Base-by-base conservation (phyloP, 1,140 invertebrate genomes). In the Drosophila punjabiensis region DNA sequence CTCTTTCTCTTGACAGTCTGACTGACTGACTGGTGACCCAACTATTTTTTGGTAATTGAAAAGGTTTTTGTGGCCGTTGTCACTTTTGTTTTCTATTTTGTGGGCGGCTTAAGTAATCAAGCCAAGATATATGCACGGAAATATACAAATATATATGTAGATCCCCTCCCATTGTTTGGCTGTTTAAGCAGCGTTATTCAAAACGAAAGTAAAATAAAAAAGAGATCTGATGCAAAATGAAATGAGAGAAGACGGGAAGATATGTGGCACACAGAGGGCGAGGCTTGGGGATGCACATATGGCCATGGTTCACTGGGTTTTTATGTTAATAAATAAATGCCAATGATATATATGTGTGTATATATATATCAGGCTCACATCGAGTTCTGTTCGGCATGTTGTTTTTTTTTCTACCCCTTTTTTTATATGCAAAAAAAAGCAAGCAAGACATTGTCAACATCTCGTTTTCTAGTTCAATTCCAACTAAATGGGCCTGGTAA, bases 401-500 rank as follows among this genome's bases (percentile, higher is more conserved):
- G 8, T n/a, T 43, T 11, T 20, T 56, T 39, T 39, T 10, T 10
- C 33, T 13, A 24, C 20, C 47, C 33, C 13, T 33, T 50, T 35
- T 52, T 65, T 30, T 63, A 55, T 30, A 47, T 58, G 52, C 58
- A 63, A 63, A 47, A 81, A 87, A 82, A 87, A 79, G 68, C 61
- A 35, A 64, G 32, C 69, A 58, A 73, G 66, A 88, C 78, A 78
- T 76, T 84, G 84, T 80, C 88, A 88, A 81, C 78, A 90, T 85
- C 81, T 87, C 75, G 86, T 82, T 88, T 88, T 89, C 85, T 88
- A 88, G 85, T 88, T 88, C 85, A 88, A 88, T 88, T 88, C 86
- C 81, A 84, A 81, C 85, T 89, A 85, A 88, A 88, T 84, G 81
- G 69, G 79, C 82, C 77, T 88, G 85, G 85, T 81, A 81, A 88